Percentiles rank a stretch among this genome's conserved stretches.
Evolutionary conservation across 2,888 invertebrate species (phyloP).

Genomic region (Cryptocephalus moraei): DNA sequence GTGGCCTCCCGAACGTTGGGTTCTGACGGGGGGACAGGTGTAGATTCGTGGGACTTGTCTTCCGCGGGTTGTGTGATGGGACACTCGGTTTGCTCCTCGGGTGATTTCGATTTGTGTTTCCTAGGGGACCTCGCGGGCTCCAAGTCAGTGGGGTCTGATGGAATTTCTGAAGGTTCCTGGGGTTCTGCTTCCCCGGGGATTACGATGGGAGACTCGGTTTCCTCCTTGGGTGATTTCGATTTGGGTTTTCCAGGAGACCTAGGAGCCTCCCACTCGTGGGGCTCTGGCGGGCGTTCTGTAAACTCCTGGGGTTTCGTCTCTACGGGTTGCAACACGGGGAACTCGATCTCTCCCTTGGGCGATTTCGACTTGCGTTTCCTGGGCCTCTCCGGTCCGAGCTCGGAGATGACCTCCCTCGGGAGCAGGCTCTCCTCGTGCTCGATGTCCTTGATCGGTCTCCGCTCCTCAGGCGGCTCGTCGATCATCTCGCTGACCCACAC

Average conservation of each 20-base stretch:
- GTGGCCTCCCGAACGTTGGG: conserved; percentile 45
- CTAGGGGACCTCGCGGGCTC: conserved; percentile 1
- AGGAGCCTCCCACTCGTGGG: no score
- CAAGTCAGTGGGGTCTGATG: no score
- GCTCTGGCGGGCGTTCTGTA: neutral
- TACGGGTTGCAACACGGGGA: neutral
- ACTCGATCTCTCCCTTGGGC: neutral
- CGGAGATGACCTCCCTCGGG: conserved; percentile 23
- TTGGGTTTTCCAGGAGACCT: conserved; percentile 36
- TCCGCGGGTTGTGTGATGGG: neutral
- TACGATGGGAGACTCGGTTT: no score
- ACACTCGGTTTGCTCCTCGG: neutral
- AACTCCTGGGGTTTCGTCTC: neutral
- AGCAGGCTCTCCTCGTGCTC: conserved; percentile 20
- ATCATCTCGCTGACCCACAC: conserved; percentile 31
- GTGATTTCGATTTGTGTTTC: conserved; percentile 1
- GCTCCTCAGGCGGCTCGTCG: conserved; percentile 19
- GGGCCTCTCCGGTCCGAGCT: conserved; percentile 8
- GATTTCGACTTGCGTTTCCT: neutral
- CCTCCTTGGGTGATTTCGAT: no score
- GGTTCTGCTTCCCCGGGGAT: no score
- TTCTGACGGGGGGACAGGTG: neutral
- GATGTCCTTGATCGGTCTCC: conserved; percentile 9
- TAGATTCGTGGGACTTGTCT: neutral
- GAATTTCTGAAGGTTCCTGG: no score